A percentile compares a stretch with the other conserved stretches of the same genome.
Conservation (phyloP, 2,888 invertebrate species). For the Cryptophagus acutangulus region DNA sequence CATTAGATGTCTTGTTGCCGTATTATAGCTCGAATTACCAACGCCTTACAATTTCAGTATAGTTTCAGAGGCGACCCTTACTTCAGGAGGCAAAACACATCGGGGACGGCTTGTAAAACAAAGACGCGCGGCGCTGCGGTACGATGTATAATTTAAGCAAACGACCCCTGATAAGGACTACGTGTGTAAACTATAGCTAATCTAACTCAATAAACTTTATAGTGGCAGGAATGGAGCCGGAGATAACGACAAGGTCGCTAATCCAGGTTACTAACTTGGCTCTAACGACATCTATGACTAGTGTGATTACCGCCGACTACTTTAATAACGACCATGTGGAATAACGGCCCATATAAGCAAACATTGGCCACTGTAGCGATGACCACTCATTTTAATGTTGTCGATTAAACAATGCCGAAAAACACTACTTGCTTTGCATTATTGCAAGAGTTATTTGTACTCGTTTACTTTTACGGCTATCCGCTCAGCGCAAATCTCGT, state of each 20-base stretch:
- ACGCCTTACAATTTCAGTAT: conserved; percentile 33
- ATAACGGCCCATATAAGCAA: conserved; percentile 28
- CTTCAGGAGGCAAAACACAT: conserved; percentile 40
- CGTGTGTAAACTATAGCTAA: conserved; percentile 51
- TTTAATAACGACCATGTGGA: conserved; percentile 19
- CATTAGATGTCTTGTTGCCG: neutral
- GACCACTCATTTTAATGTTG: conserved; percentile 7
- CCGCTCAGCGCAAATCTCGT: conserved; percentile 23
- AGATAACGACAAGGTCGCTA: conserved; percentile 49
- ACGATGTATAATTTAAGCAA: conserved; percentile 47
- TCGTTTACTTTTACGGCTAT: conserved; percentile 34
- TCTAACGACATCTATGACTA: conserved; percentile 44
- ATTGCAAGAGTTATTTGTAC: conserved; percentile 35
- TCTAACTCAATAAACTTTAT: conserved; percentile 52
- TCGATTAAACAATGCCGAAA: conserved; percentile 15
- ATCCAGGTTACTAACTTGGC: conserved; percentile 45
- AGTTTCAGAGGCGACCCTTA: conserved; percentile 26
- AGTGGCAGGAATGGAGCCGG: conserved; percentile 49
- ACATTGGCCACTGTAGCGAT: conserved; percentile 24
- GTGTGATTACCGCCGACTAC: conserved; percentile 29
- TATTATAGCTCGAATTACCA: conserved; percentile 31
- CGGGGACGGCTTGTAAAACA: conserved; percentile 41
- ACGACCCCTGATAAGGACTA: conserved; percentile 48
- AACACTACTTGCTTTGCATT: conserved; percentile 24
- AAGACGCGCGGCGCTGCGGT: conserved; percentile 39